Percentiles rank a stretch among this genome's conserved stretches.
phyloP scores from a whole-genome alignment of 2,888 invertebrate genomes.

The Temnothorax rugatulus region DNA sequence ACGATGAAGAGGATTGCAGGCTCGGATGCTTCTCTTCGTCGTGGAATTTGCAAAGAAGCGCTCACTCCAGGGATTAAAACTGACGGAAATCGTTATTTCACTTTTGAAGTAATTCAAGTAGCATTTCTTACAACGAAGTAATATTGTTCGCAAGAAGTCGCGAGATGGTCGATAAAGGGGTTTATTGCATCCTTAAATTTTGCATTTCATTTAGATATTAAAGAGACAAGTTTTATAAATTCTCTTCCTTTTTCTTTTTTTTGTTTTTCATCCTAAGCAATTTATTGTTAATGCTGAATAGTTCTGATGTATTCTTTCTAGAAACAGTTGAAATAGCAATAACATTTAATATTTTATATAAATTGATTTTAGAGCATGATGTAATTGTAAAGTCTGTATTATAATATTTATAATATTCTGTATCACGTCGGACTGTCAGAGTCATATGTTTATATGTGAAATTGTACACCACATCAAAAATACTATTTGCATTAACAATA shows the following conservation, averaged over 20 bases:
- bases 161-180: not conserved
- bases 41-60: not conserved
- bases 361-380: not conserved
- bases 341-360: not conserved
- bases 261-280: not conserved
- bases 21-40: not conserved
- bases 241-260: not conserved
- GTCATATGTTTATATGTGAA: not conserved
- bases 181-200: not conserved
- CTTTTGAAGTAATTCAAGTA: not conserved
- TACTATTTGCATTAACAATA: not conserved
- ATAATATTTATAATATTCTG: not conserved
- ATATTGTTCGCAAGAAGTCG: not conserved
- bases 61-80: slow-evolving; percentile 15
- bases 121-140: not conserved
- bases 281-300: not conserved
- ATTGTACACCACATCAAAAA: not conserved
- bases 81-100: not conserved
- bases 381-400: not conserved
- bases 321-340: not conserved
- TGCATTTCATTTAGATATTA: not conserved
- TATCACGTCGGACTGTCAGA: not conserved
- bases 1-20: slow-evolving; percentile 10
- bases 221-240: not conserved
- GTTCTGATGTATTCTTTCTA: not conserved